Evolutionary conservation across 2,797 vertebrate species (phyloP), one percentile per base, ranked within the genome.

Genomic region (Cuniculus paca): DNA sequence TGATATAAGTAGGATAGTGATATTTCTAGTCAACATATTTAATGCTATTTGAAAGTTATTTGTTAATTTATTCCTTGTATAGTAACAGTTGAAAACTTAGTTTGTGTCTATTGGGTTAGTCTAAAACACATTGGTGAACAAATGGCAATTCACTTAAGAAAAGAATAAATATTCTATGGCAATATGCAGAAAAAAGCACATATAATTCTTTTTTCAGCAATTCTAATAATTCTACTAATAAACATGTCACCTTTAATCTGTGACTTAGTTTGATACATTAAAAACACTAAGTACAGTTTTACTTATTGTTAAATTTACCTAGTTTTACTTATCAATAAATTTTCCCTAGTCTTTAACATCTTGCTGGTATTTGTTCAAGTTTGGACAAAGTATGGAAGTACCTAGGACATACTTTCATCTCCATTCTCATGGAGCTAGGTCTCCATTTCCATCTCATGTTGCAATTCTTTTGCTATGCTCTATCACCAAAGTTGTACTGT

Each of bases 181-280:
- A 72, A 75, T 82, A 85, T 88, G 28, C 52, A n/a, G 90, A 94
- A 83, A 22, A 45, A 82, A 75, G 45, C 24, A 68, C 2, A 52
- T 26, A n/a, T 28, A 36, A 52, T 78, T n/a, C 48, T 2, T 80
- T 85, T 81, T 48, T 81, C 50, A 95, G 22, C 16, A 81, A 72
- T n/a, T n/a, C n/a, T n/a, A n/a, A n/a, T n/a, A n/a, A n/a, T n/a
- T n/a, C n/a, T 63, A 65, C 2, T 72, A 94, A 68, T 48, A 82
- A 61, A 86, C 3, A n/a, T 75, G 84, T 88, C 78, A 61, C 20
- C 81, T 68, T 96, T 92, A 89, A 42, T 65, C 48, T 93, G 16
- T 83, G 36, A 70, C 11, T 88, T 22, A 45, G 1, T 60, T 94
- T 91, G 34, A 77, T 28, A 48, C 17, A 34, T 70, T 54, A 45